Base-by-base conservation (phyloP, 2,113 vertebrate genomes). In the Takifugu bimaculatus region DNA sequence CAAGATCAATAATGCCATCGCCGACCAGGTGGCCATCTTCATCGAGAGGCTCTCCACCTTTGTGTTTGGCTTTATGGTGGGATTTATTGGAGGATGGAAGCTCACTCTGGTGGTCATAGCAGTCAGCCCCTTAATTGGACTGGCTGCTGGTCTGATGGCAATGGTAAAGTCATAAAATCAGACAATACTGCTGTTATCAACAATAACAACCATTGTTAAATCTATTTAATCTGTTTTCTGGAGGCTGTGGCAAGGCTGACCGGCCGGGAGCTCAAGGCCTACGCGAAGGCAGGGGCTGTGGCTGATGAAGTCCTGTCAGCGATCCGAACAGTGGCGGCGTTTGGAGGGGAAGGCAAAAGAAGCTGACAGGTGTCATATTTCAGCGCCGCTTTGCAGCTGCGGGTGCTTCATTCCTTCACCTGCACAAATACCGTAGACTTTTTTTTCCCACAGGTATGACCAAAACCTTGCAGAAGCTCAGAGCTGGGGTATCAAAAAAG, bases 81-180 rank as follows among this genome's bases (percentile, higher is more conserved):
- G 90, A 7, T 92, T 92, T 65, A 83, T 90, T 2, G 88, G 89
- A 0, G 90, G 91, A 5, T 92, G 91, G 90, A 92, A 92, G 78
- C 75, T 92, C 58, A 92, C 91, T 7, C 29, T 92, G 60, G 91
- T 92, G 62, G 83, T 92, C 74, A 76, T 92, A 51, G 83, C 90
- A 26, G 90, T 89, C 26, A 91, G 90, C 65, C 90, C 91, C 1
- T 78, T 92, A 29, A 89, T 92, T 26, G 90, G 90, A 15, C 3
- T 91, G 32, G 91, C 73, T 60, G 88, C 89, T 57, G 91, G 82
- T 75, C 78, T 92, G 1, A 89, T 92, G 89, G 88, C 90, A 13
- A 81, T 87, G 89, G 91, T 92, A 53, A 71, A 35, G 0, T 2
- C 13, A 7, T 14, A 48, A 48, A 48, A 14, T 48, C 45, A 48